Percentiles rank a stretch among this genome's conserved stretches.
Evolutionary conservation across 2,113 vertebrate species (phyloP).

Genomic region (Neodon shergylaensis): DNA sequence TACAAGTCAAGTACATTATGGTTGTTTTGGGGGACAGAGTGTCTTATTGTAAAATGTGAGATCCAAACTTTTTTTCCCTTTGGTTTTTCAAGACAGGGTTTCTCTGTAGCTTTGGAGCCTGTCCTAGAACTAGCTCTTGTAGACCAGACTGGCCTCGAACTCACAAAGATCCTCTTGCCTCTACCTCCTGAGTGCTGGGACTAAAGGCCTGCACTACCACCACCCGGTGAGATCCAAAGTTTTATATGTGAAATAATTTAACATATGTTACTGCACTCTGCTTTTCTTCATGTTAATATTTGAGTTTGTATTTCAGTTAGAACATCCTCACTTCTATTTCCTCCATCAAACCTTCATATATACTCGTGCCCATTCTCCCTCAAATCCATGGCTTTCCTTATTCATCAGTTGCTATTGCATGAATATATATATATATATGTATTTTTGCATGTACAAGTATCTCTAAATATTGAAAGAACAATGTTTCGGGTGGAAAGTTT

Average conservation of each 20-base stretch:
- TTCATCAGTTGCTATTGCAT: not conserved
- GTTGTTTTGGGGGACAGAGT: not conserved
- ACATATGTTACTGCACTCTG: not conserved
- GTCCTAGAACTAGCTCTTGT: too few species aligned
- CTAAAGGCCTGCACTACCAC: too few species aligned
- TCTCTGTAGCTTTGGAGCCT: too few species aligned
- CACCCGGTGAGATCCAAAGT: rapidly evolving
- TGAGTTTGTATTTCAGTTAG: not conserved
- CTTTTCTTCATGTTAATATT: not conserved
- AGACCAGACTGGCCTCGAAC: too few species aligned
- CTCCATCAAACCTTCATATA: not conserved
- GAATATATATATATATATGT: not conserved
- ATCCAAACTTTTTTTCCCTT: too few species aligned
- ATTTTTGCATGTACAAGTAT: not conserved
- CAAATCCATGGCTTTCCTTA: not conserved
- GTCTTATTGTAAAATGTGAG: not conserved
- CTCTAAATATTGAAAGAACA: not conserved
- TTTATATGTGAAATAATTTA: not conserved
- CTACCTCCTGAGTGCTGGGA: too few species aligned
- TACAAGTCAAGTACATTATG: not conserved
- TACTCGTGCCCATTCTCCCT: not conserved
- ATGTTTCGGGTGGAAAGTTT: not conserved
- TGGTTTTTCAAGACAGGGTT: too few species aligned
- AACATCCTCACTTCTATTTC: not conserved
- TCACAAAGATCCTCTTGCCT: too few species aligned